These are phyloP conservation scores for Otolemur garnettii DNA, from an alignment of 2,113 vertebrate genomes.

Conservation along the genomic window DNA sequence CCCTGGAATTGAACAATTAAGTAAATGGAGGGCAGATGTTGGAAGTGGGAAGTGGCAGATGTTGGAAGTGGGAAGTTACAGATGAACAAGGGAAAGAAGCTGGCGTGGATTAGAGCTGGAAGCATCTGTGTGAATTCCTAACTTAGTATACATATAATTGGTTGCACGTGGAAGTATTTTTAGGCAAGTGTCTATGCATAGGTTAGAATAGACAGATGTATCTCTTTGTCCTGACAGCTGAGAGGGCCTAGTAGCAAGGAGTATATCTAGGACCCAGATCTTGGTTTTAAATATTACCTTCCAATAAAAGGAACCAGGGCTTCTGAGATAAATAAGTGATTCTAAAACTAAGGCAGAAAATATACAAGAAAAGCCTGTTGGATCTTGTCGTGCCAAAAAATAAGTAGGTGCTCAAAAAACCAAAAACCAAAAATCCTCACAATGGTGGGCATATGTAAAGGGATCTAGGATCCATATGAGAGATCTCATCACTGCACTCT, in stretches of 20 bases:
- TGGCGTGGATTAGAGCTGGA: not conserved
- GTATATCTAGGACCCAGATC: not conserved
- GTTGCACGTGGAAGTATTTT: not conserved
- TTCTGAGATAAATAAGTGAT: not conserved
- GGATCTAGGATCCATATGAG: not conserved
- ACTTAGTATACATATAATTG: not conserved
- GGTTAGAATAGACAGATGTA: not conserved
- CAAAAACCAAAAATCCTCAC: not conserved
- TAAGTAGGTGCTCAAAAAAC: not conserved
- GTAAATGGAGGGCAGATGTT: not conserved
- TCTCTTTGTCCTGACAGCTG: not conserved
- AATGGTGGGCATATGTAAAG: not conserved
- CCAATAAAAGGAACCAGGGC: too few species aligned
- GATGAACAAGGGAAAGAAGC: not conserved
- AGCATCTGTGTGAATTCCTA: too few species aligned
- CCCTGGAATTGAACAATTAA: not conserved
- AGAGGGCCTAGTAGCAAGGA: not conserved
- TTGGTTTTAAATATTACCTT: not conserved
- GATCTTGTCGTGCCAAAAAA: not conserved
- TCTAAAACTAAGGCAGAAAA: not conserved
- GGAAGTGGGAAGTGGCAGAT: not conserved
- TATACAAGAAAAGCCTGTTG: not conserved
- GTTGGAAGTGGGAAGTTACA: not conserved
- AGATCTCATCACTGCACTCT: not conserved
- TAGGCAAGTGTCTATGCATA: not conserved